Percentiles rank a stretch among this genome's conserved stretches.
phyloP scores from a whole-genome alignment of 2,888 invertebrate species.

The Philereme transversata region DNA sequence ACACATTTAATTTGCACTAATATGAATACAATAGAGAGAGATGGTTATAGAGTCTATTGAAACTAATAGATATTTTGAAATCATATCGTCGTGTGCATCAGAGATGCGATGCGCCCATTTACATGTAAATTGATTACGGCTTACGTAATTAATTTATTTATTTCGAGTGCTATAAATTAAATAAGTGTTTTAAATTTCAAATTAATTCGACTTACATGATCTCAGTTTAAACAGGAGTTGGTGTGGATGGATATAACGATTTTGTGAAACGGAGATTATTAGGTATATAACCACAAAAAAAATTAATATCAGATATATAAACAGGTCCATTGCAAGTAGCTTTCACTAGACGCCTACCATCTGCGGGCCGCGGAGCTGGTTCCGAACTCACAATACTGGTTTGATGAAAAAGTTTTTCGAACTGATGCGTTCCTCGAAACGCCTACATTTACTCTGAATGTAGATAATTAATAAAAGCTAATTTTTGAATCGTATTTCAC shows the following conservation, averaged over 20 bases:
- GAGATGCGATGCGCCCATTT: constrained; percentile 40
- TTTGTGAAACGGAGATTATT: constrained; percentile 41
- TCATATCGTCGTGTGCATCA: constrained; percentile 24
- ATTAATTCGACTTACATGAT: constrained; percentile 26
- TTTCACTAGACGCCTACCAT: constrained; percentile 72
- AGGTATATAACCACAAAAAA: constrained; percentile 41
- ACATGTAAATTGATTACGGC: constrained; percentile 25
- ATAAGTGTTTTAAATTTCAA: constrained; percentile 8
- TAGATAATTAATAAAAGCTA: constrained; percentile 67
- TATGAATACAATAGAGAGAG: constrained; percentile 70
- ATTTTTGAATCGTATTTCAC: constrained; percentile 64
- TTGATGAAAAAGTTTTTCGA: constrained; percentile 44
- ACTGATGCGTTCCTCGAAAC: constrained; percentile 40
- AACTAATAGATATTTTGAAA: constrained; percentile 44
- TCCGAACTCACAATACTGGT: constrained; percentile 48
- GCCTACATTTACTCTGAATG: constrained; percentile 50
- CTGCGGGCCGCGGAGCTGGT: constrained; percentile 41
- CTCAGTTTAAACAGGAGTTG: constrained; percentile 18
- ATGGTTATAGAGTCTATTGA: constrained; percentile 52
- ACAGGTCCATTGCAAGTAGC: constrained; percentile 54
- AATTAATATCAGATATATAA: constrained; percentile 53
- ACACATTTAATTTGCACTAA: constrained; percentile 57
- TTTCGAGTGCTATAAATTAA: constrained; percentile 17
- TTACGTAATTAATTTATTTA: constrained; percentile 19
- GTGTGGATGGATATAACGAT: constrained; percentile 34